Conservation (phyloP, 2,113 vertebrate species). For the Puntigrus tetrazona region DNA sequence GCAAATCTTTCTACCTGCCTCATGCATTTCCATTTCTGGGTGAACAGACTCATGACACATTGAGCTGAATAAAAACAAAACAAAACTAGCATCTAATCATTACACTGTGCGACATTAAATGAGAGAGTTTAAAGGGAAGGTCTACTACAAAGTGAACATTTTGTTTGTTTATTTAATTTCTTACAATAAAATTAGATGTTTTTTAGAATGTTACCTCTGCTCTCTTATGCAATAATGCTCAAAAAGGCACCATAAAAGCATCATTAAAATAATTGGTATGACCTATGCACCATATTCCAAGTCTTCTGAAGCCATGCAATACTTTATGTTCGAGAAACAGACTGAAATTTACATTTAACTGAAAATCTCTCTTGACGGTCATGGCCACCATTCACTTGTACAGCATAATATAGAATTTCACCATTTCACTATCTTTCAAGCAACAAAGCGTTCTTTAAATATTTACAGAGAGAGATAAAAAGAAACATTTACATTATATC, state of each 20-base stretch:
- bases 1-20: conserved; percentile 34
- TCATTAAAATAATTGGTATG: neutral
- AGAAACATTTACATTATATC: conserved; percentile 22
- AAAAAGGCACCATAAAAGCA: neutral
- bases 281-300: neutral
- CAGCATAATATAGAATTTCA: neutral
- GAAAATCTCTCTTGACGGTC: neutral
- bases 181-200: neutral
- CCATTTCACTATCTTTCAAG: conserved; percentile 5
- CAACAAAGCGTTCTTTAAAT: conserved; percentile 20
- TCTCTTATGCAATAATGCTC: neutral
- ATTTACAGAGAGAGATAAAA: neutral
- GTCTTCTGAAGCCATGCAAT: neutral
- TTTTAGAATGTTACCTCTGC: neutral
- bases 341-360: neutral
- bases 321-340: neutral
- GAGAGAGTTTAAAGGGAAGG: too few species aligned
- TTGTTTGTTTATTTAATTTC: neutral
- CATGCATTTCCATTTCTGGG: conserved; percentile 23
- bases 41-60: conserved; percentile 5
- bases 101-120: neutral
- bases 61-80: conserved; percentile 8
- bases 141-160: neutral
- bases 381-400: neutral
- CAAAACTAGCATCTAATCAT: neutral